Base-by-base conservation (phyloP, 1,140 invertebrate genomes). In the Panagrolaimus sp. region DNA sequence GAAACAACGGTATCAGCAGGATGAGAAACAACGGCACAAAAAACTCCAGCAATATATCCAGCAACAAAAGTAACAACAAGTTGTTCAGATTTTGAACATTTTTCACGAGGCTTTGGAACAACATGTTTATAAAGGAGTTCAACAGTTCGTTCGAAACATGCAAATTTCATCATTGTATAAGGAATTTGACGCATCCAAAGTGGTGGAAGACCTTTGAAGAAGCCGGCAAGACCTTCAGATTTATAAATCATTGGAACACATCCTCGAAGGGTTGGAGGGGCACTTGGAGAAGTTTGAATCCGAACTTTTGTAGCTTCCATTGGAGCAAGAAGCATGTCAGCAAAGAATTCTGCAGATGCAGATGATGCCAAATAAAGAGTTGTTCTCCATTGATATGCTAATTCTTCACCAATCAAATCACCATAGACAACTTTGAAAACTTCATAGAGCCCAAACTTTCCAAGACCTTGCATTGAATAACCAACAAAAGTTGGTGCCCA, bases 111-210 rank as follows among this genome's bases (percentile, higher is more conserved):
- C 85, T 96, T 98, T n/a, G 94, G 94, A 64, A 97, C 93, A 84
- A 89, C 86, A 87, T 88, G 87, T 87, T 90, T 89, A 85, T 98
- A 98, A 0, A 99, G 84, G 65, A 94, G 85, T 85, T 99, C 96
- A 14, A 99, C 88, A 3, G 96, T 99, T 81, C 91, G 89, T 86
- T 99, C 96, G 86, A 99, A 99, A 87, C 95, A 98, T 71, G 96
- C 94, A 85, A 99, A 99, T 86, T 99, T 99, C 96, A 99, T 98
- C 65, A 99, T 99, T 65, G 96, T 99, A 88, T 99, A 99, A 4
- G 96, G 96, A 84, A 99, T 99, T 87, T 99, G 96, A 17, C 76
- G 85, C 85, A 92, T 89, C 96, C 96, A 99, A 43, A 99, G 87
- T 28, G 96, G 96, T 43, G 94, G 92, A 66, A 99, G 85, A 67